Conservation (phyloP, 2,888 invertebrate genomes). For the Invenusta paracnida region DNA sequence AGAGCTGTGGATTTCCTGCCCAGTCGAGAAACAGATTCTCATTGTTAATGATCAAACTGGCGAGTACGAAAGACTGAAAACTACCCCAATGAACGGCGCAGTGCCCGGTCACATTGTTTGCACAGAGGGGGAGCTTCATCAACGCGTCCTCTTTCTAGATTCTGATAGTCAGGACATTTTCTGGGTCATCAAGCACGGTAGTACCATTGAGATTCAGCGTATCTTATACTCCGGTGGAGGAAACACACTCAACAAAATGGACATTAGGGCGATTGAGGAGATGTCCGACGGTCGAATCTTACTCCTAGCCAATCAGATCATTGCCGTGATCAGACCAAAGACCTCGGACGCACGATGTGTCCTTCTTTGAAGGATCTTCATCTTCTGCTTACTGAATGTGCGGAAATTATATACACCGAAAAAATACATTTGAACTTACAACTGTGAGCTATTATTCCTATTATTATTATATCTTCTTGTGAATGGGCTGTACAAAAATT, state of each 20-base stretch:
- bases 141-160: not conserved
- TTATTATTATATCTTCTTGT: too few relatives aligned
- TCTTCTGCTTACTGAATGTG: too few relatives aligned
- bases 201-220: not conserved
- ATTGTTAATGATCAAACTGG: not conserved
- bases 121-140: not conserved
- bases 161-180: not conserved
- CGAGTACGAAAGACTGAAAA: not conserved
- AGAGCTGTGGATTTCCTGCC: not conserved
- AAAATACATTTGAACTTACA: too few relatives aligned
- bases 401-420: too few relatives aligned
- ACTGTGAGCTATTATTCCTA: too few relatives aligned
- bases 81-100: not conserved
- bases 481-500: too few relatives aligned
- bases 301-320: not conserved
- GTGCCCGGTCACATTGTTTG: not conserved
- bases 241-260: not conserved
- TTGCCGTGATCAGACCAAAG: not conserved
- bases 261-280: not conserved
- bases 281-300: not conserved
- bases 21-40: not conserved
- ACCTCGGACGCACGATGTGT: not conserved
- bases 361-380: not conserved
- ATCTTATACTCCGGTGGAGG: not conserved
- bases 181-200: not conserved